These are phyloP conservation scores for Stegana nigrithorax DNA, from an alignment of 2,888 invertebrate species.

Conservation along the genomic window DNA sequence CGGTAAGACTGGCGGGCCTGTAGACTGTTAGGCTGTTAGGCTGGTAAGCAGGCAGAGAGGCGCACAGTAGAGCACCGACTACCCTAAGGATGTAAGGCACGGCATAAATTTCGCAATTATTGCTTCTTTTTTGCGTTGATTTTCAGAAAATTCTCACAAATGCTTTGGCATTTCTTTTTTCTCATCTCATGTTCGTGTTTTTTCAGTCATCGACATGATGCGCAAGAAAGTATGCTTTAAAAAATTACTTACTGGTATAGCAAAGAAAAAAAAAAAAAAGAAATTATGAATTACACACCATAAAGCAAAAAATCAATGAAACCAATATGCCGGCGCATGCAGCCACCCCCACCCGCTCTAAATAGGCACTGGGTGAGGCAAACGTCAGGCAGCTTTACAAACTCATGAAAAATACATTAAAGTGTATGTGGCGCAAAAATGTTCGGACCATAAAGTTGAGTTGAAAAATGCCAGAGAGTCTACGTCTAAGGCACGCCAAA, in stretches of 20 bases:
- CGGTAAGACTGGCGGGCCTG: not conserved
- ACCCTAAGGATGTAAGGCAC: not conserved
- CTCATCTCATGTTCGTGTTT: constrained; percentile 37
- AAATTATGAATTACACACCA: constrained; percentile 13
- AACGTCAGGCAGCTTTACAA: constrained; percentile 51
- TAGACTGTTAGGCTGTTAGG: no score
- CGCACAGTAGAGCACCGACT: no score
- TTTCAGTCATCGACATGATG: constrained; percentile 46
- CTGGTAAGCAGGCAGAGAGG: no score
- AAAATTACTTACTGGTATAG: no score
- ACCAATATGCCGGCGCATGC: constrained; percentile 55
- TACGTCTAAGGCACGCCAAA: not conserved
- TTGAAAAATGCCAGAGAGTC: constrained; percentile 20
- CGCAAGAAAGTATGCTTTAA: constrained; percentile 21
- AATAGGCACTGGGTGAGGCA: no score
- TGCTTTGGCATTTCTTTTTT: not conserved
- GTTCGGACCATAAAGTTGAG: not conserved
- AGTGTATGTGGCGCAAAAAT: constrained; percentile 25
- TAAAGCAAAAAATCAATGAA: constrained; percentile 48
- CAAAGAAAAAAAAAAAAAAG: no score
- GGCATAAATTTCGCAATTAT: constrained; percentile 10
- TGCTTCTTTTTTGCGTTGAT: not conserved
- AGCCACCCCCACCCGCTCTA: no score
- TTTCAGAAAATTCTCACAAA: no score
- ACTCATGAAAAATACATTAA: constrained; percentile 59